Percentiles rank a stretch among this genome's conserved stretches.
Conservation (phyloP, 2,888 invertebrate genomes). For the Deroplatys truncata region DNA sequence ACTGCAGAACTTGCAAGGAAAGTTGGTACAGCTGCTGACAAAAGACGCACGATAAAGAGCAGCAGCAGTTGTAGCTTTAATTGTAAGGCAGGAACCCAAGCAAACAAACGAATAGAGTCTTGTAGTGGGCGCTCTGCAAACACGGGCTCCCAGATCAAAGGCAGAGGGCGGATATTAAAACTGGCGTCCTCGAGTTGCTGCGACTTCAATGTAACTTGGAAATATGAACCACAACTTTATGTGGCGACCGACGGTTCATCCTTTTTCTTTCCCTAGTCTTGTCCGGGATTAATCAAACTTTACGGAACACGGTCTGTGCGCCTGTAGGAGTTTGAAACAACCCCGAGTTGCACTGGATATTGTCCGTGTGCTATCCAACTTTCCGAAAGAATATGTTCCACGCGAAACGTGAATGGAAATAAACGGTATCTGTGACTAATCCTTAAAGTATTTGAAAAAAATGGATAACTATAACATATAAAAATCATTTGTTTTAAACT, state of each 20-base stretch:
- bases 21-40: background rate
- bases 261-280: background rate
- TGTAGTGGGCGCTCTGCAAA: background rate
- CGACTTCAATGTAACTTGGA: background rate
- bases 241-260: background rate
- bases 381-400: background rate
- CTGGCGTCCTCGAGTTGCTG: background rate
- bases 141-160: background rate
- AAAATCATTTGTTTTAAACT: no score
- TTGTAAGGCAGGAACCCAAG: background rate
- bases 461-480: no score
- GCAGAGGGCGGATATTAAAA: background rate
- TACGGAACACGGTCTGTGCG: background rate
- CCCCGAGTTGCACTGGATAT: background rate
- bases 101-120: background rate
- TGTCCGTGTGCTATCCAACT: background rate
- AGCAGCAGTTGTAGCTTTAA: background rate
- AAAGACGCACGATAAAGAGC: background rate
- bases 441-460: no score
- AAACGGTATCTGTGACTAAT: no score
- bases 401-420: background rate
- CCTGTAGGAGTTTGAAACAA: background rate
- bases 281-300: background rate
- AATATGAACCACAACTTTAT: background rate
- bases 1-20: background rate